Base-by-base conservation (phyloP, 2,113 vertebrate species). In the Lota lota region DNA sequence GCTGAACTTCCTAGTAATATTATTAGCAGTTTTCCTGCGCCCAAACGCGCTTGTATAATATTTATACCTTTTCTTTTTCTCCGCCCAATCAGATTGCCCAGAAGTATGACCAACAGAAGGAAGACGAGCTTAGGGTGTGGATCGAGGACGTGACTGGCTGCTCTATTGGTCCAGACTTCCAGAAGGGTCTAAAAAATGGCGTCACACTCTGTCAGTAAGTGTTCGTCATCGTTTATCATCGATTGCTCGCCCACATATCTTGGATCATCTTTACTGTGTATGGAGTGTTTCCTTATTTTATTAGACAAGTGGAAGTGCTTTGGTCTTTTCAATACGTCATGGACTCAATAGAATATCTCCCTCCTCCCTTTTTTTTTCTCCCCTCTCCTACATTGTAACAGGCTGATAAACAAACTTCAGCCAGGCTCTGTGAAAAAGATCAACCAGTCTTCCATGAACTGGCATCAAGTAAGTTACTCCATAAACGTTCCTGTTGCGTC, bases 131-230 rank as follows among this genome's bases (percentile, higher is more conserved):
- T 67, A 87, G 93, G 67, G 61, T 87, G 3, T 99, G 97, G 96
- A 98, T 98, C 0, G 94, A 97, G 72, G 94, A 90, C 0, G 78
- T 94, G 66, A 97, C 95, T 0, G 95, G 94, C 16, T 75, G 78
- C 7, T 6, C 88, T 33, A 94, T 99, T 0, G 96, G 94, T 12
- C 85, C 93, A 0, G 95, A 99, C 80, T 99, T 99, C 86, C 96
- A 99, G 91, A 95, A 94, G 79, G 95, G 95, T 17, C 89, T 99
- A 77, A 96, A 95, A 86, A 93, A 91, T 0, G 96, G 97, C 0
- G 81, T 95, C 50, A 93, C 95, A 67, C 88, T 99, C 24, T 97
- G 96, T 95, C 89, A 94, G 96, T 98, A 87, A 95, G 97, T 33
- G 22, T 1, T 18, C 4, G 1, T 19, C n/a, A 18, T n/a, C 18